Conservation (phyloP, 2,888 invertebrate genomes). For the Phyto melanocephala region DNA sequence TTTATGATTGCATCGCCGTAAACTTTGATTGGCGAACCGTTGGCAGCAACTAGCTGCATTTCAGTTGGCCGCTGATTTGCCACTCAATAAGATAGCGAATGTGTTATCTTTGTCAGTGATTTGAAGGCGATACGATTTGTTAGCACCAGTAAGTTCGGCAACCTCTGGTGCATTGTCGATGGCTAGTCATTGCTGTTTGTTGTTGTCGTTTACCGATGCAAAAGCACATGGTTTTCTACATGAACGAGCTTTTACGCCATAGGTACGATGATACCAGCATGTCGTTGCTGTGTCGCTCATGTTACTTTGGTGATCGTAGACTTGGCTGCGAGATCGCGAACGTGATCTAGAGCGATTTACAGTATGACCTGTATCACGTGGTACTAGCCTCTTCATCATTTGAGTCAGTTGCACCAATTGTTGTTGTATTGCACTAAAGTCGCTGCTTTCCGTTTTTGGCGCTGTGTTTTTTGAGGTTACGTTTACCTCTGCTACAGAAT, state of each 20-base stretch:
- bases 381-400: not conserved
- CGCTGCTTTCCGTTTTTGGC: not conserved
- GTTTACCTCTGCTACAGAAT: not conserved
- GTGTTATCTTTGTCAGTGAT: not conserved
- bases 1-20: constrained; percentile 26
- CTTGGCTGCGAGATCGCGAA: not conserved
- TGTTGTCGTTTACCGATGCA: not conserved
- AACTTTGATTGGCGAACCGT: constrained; percentile 6
- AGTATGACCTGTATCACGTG: not conserved
- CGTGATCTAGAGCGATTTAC: not conserved
- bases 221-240: constrained; percentile 6
- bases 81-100: not conserved
- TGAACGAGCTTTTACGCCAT: not conserved
- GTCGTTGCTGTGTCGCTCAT: not conserved
- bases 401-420: not conserved
- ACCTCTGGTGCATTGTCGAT: not conserved
- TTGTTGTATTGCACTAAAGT: not conserved
- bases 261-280: constrained; percentile 20
- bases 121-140: constrained; percentile 3
- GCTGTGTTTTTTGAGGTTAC: constrained; percentile 3
- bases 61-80: not conserved
- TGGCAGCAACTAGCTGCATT: constrained; percentile 39
- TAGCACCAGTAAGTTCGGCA: not conserved
- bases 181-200: constrained; percentile 2
- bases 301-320: not conserved